A percentile compares a stretch with the other conserved stretches of the same genome.
phyloP scores from a whole-genome alignment of 1,140 invertebrate genomes.

The Cydia strobilella region DNA sequence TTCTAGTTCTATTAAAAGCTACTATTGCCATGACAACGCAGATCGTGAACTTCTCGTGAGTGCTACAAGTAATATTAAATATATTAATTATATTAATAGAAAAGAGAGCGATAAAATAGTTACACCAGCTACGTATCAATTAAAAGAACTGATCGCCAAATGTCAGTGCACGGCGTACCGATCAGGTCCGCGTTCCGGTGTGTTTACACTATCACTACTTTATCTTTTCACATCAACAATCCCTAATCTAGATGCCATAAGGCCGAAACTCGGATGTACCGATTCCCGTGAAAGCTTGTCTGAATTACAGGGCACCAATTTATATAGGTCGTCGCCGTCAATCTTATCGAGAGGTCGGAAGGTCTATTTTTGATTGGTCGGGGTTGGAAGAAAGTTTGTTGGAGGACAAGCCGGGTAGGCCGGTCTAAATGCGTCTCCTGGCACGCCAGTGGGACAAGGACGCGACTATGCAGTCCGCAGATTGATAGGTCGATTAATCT shows the following conservation, averaged over 20 bases:
- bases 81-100: slow-evolving; percentile 8
- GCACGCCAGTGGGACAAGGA: slow-evolving; percentile 76
- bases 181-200: slow-evolving; percentile 57
- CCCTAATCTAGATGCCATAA: slow-evolving; percentile 41
- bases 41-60: neutral
- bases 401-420: slow-evolving; percentile 58
- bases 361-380: slow-evolving; percentile 54
- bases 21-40: neutral
- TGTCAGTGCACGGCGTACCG: slow-evolving; percentile 59
- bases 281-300: slow-evolving; percentile 44
- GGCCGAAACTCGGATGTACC: slow-evolving; percentile 43
- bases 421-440: slow-evolving; percentile 71
- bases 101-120: neutral
- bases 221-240: slow-evolving; percentile 35
- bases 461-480: slow-evolving; percentile 68
- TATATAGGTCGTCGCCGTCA: slow-evolving; percentile 37
- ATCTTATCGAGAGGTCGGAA: slow-evolving; percentile 47
- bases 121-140: slow-evolving; percentile 24
- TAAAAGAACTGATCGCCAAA: slow-evolving; percentile 61
- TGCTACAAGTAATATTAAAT: neutral
- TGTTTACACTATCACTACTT: slow-evolving; percentile 42
- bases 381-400: slow-evolving; percentile 60
- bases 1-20: neutral
- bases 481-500: slow-evolving; percentile 78
- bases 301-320: slow-evolving; percentile 43